Base-by-base conservation (phyloP, 2,113 vertebrate genomes). In the Oophaga pumilio region DNA sequence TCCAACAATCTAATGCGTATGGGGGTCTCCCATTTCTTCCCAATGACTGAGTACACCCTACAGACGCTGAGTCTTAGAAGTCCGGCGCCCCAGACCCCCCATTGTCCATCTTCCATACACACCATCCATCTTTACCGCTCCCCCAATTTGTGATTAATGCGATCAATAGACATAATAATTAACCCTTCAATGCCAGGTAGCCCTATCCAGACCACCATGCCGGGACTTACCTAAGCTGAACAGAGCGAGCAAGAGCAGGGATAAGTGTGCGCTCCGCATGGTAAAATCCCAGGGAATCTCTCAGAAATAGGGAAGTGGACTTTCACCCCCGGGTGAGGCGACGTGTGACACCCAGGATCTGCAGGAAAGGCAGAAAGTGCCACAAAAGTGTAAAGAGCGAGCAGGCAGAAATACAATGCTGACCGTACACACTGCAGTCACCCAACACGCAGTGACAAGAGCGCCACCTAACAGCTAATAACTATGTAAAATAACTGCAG, bases 211-310 rank as follows among this genome's bases (percentile, higher is more conserved):
- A 43, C 33, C 33, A 43, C 33, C 33, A 4, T 7, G 12, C 0
- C 18, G 8, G 13, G 18, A 78, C 76, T 73, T 24, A 87, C 85
- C 76, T 0, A 20, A 33, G 64, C 85, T 53, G 24, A 7, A 81
- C 14, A 68, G 52, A 24, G 49, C 17, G 59, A 86, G n/a, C 17
- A 87, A 20, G 76, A 87, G 49, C 76, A 86, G 62, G 13, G 18
- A 57, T 52, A 71, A 1, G 26, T 20, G 18, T 9, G 20, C 0
- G 22, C 76, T 22, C n/a, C 69, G 20, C 85, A 87, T 87, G 85
- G 56, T 80, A 22, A 10, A 12, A 18, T 20, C 18, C 24, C 10
- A 11, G 22, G 59, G 76, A 64, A 53, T 68, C 12, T 22, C 49
- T 66, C 49, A 13, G 74, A 43, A 53, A 26, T 17, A 26, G 26